Base-by-base conservation (phyloP, 37 sponge, comb jelly and placozoan genomes). In the Halichondria panicea region DNA sequence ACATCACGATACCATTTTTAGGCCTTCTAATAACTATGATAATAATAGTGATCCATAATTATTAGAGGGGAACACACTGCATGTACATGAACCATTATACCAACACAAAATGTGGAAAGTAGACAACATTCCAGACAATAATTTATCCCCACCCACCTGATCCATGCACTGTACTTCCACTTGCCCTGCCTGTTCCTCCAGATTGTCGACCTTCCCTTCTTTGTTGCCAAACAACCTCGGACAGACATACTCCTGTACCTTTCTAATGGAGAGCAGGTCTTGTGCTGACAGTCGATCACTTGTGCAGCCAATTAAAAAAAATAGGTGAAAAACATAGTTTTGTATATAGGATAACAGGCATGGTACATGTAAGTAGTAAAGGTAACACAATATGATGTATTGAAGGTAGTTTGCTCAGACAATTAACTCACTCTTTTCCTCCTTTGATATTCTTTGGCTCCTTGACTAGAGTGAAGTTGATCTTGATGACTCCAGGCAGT, bases 201-300 rank as follows among this genome's bases (percentile, higher is more conserved):
- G 35, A 24, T 65, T 32, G 3, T 40, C 54, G 4, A 56, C 54
- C 74, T 52, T 46, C 34, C 71, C 90, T 36, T 75, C 60, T n/a
- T n/a, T n/a, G 19, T 79, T 70, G 9, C 76, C 77, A 22, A 74
- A 79, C 39, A 81, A 1, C 59, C 88, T 88, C 30, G 27, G 40
- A 62, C 81, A 76, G 50, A 63, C 61, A 40, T 88, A 81, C 4
- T 92, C 89, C 38, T 64, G 22, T 0, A 92, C 70, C 59, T 88
- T 84, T 31, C 43, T 25, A 11, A 92, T 74, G 40, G 84, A 70
- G 2, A 92, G 59, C 50, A 87, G 48, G 62, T 92, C 93, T 32
- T 80, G 80, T 19, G 89, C 89, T 18, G 89, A 88, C 9, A 92
- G 77, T 38, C 84, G 77, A 62, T 88, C 89, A 60, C 69, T 77